Evolutionary conservation across 2,888 invertebrate genomes (phyloP).

Genomic region (Halocaridina rubra): DNA sequence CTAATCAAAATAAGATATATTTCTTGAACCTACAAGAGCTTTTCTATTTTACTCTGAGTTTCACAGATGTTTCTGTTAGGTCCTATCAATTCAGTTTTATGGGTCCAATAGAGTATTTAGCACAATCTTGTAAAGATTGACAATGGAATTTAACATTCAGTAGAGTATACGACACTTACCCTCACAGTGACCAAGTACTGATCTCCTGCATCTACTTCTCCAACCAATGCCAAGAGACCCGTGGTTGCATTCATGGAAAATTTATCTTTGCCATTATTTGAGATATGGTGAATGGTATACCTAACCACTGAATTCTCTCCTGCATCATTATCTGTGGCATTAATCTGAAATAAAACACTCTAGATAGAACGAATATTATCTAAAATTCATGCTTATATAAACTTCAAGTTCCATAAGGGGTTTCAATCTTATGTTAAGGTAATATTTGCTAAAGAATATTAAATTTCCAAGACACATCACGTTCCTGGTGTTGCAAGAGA

Average conservation of each 20-base stretch:
- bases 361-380: too few relatives aligned
- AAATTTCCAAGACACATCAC: too few relatives aligned
- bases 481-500: too few relatives aligned
- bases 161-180: conserved; percentile 69
- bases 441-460: too few relatives aligned
- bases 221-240: conserved; percentile 81
- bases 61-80: background rate
- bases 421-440: too few relatives aligned
- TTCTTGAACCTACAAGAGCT: background rate
- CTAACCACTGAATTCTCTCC: conserved; percentile 84
- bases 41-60: background rate
- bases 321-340: conserved; percentile 85
- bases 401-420: too few relatives aligned
- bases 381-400: too few relatives aligned
- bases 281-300: conserved; percentile 90
- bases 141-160: too few relatives aligned
- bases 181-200: conserved; percentile 90
- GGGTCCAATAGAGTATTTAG: too few relatives aligned
- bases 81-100: too few relatives aligned
- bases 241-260: conserved; percentile 84
- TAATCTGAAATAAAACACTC: conserved; percentile 33
- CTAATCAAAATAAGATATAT: background rate
- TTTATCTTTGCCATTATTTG: conserved; percentile 88
- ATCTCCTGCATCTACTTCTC: conserved; percentile 85
- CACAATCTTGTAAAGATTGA: too few relatives aligned